Conservation (phyloP, 2,113 vertebrate genomes). For the Vanacampus margaritifer region DNA sequence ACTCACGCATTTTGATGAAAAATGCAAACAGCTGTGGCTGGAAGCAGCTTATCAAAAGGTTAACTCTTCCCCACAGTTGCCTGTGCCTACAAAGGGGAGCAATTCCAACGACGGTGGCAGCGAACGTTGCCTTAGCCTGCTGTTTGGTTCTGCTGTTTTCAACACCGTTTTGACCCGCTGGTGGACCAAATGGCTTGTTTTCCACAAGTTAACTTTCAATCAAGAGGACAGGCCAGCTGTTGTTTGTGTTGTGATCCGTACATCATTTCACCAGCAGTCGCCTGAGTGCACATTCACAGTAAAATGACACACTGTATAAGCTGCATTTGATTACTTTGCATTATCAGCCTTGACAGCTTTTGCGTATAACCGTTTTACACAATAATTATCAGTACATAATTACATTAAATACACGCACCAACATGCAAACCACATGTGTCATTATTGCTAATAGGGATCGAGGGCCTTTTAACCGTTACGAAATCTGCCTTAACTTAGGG, state of each 20-base stretch:
- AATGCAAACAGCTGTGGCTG: conserved; percentile 63
- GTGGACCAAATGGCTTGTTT: conserved; percentile 48
- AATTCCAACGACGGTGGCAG: conserved; percentile 42
- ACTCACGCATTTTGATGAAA: conserved; percentile 62
- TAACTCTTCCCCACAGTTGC: conserved; percentile 62
- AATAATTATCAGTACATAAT: neutral
- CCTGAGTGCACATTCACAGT: conserved; percentile 17
- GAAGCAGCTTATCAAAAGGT: conserved; percentile 67
- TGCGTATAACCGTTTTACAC: conserved; percentile 8
- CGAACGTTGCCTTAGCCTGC: conserved; percentile 43
- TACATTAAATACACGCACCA: neutral
- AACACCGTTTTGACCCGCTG: conserved; percentile 37
- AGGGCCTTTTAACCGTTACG: conserved; percentile 1
- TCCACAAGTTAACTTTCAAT: conserved; percentile 59
- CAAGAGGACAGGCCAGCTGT: conserved; percentile 59
- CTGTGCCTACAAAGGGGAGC: conserved; percentile 49
- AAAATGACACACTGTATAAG: conserved; percentile 16
- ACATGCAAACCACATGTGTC: neutral
- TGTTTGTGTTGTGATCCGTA: conserved; percentile 43
- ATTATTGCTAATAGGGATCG: conserved; percentile 7
- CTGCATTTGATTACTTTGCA: conserved; percentile 3
- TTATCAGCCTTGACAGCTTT: conserved; percentile 12
- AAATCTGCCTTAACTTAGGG: neutral
- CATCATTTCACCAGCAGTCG: conserved; percentile 36
- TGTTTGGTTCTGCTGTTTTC: conserved; percentile 64